phyloP scores from a whole-genome alignment of 2,888 invertebrate genomes.

The Polyommatus icarus region DNA sequence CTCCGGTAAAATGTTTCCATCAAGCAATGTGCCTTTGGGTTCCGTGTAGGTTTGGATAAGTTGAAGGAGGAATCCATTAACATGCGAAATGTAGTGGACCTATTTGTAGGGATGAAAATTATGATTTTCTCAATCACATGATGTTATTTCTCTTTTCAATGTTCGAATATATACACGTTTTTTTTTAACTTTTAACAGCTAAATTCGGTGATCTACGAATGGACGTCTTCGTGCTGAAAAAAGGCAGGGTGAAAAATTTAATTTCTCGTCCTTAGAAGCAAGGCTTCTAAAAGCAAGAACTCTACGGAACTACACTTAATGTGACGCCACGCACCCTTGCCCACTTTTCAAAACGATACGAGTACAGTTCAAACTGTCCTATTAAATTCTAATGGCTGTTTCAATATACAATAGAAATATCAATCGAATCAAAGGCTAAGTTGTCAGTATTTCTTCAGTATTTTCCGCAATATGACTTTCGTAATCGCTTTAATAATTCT shows the following conservation, averaged over 20 bases:
- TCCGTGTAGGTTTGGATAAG: background rate
- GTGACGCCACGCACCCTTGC: background rate
- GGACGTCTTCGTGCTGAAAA: no score
- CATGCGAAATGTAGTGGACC: background rate
- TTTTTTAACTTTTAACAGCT: no score
- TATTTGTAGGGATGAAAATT: background rate
- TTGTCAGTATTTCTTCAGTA: background rate
- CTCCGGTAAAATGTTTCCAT: slow-evolving; percentile 21
- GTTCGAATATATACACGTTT: no score
- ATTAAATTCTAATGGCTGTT: background rate
- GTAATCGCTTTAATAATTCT: background rate
- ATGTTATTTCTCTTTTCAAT: no score
- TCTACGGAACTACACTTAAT: background rate
- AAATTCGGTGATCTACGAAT: no score
- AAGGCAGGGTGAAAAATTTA: no score
- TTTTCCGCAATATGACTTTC: background rate
- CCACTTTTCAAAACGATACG: background rate
- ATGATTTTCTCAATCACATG: no score
- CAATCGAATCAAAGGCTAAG: slow-evolving; percentile 12
- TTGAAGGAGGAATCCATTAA: background rate
- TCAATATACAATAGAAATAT: slow-evolving; percentile 11
- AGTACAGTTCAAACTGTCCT: background rate
- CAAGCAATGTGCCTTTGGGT: background rate
- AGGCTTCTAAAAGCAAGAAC: background rate
- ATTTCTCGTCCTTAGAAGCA: no score